A percentile compares a stretch with the other conserved stretches of the same genome.
phyloP scores from a whole-genome alignment of 2,888 invertebrate genomes.

The Limnephilus auricula region DNA sequence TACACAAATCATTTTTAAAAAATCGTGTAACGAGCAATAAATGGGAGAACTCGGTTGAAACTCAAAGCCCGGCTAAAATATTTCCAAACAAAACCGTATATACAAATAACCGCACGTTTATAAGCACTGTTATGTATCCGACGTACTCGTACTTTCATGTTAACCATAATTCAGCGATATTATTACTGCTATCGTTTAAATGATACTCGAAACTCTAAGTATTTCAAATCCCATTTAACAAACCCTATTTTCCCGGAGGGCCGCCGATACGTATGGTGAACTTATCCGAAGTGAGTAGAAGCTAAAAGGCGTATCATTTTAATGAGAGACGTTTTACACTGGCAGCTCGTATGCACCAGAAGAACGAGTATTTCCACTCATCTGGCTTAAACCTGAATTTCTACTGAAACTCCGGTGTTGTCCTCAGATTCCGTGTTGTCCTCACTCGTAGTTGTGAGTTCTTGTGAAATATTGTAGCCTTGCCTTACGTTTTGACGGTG shows the following conservation, averaged over 20 bases:
- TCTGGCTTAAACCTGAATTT: conserved; percentile 12
- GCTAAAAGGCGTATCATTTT: conserved; percentile 64
- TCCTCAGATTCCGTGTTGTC: not conserved
- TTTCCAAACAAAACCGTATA: not conserved
- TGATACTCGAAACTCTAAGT: conserved; percentile 8
- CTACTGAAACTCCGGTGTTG: not conserved
- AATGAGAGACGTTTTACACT: conserved; percentile 62
- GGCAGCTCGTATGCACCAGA: conserved; percentile 7
- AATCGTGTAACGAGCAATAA: not conserved
- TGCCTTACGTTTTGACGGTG: not conserved
- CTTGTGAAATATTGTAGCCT: conserved; percentile 50
- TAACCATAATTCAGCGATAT: not conserved
- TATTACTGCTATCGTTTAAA: not conserved
- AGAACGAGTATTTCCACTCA: conserved; percentile 53
- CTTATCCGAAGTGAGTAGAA: conserved; percentile 17
- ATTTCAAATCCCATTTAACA: not conserved
- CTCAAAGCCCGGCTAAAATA: not conserved
- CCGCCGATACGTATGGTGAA: conserved; percentile 2
- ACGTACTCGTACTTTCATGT: not conserved
- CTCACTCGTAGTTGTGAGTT: not conserved
- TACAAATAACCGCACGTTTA: not conserved
- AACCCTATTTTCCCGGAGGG: not conserved
- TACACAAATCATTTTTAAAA: no score
- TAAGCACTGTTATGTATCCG: not conserved
- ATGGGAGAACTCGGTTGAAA: not conserved